Base-by-base conservation (phyloP, 2,113 vertebrate species). In the Petaurus breviceps region DNA sequence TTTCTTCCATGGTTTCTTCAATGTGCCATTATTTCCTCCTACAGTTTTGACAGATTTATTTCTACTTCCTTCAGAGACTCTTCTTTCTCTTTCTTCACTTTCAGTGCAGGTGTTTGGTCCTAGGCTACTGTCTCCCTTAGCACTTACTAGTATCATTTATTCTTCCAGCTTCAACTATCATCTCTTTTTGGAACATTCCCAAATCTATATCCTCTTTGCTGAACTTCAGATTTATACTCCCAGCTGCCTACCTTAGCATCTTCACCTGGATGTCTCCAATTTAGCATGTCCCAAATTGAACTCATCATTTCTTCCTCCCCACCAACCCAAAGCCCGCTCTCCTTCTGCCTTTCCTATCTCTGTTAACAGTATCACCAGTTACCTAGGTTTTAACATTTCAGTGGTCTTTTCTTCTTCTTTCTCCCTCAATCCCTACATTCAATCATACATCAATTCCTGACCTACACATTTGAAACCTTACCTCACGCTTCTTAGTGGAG, bases 401-500 rank as follows among this genome's bases (percentile, higher is more conserved):
- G 16, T 43, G n/a, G 37, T 84, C 37, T 84, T 84, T 84, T 16
- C 6, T 84, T 43, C 16, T 84, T 43, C 68, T 84, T 84, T 84
- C n/a, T 84, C 16, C 37, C n/a, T 84, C n/a, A 77, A 14, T 28
- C 24, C 24, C 52, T n/a, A 23, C 3, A 47, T 7, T 8, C 57
- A 12, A 23, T 26, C n/a, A 43, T 84, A 43, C 37, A 84, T 43
- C 0, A 50, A 9, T 25, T 46, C 22, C 55, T 47, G 68, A 7
- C 3, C 0, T 3, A 8, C 16, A 50, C 26, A 11, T 10, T 37
- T 8, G 19, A 22, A 23, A 5, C 43, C 52, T 28, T 98, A 99
- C 99, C 99, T 99, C 99, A 98, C 98, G 99, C 93, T 99, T 99
- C 96, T 99, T 99, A 96, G 99, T 99, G 92, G 99, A 99, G 19